Evolutionary conservation across 2,797 vertebrate genomes (phyloP).

Genomic region (Melanotaenia boesemani): DNA sequence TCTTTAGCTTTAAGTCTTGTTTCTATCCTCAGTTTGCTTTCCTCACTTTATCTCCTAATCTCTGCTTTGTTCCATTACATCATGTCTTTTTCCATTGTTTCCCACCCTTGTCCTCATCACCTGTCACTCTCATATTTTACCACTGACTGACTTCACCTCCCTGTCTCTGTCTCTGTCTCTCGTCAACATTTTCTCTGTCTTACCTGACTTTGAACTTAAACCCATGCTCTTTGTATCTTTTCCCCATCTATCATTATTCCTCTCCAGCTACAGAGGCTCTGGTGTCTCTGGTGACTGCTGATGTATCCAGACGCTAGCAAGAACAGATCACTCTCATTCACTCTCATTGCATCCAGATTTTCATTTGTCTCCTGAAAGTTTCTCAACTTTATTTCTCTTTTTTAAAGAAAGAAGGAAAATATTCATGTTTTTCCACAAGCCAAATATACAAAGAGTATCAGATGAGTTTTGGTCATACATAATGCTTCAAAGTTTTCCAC

Average conservation of each 20-base stretch:
- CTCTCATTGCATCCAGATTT: conserved; percentile 54
- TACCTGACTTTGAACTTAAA: conserved; percentile 70
- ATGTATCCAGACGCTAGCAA: conserved; percentile 49
- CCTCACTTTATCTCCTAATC: conserved; percentile 17
- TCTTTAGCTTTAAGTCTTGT: conserved; percentile 16
- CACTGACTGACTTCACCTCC: conserved; percentile 58
- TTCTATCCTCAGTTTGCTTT: conserved; percentile 11
- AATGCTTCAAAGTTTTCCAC: conserved; percentile 25
- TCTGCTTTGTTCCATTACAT: conserved; percentile 33
- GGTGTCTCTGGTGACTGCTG: conserved; percentile 47
- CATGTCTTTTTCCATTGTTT: conserved; percentile 36
- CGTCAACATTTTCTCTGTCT: conserved; percentile 55
- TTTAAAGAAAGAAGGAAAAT: conserved; percentile 28
- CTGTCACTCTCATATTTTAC: conserved; percentile 50
- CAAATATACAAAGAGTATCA: conserved; percentile 27
- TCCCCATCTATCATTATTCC: conserved; percentile 60
- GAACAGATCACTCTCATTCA: conserved; percentile 45
- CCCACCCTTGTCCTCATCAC: conserved; percentile 39
- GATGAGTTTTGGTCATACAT: conserved; percentile 9
- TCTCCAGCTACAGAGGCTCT: conserved; percentile 38
- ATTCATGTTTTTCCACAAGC: conserved; percentile 43
- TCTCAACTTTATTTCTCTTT: conserved; percentile 24
- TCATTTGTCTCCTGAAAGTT: conserved; percentile 40
- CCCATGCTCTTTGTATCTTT: conserved; percentile 45
- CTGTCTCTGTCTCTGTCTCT: conserved; percentile 46